These are phyloP conservation scores for Sylvia borin DNA, from an alignment of 2,797 vertebrate species.

Conservation along the genomic window DNA sequence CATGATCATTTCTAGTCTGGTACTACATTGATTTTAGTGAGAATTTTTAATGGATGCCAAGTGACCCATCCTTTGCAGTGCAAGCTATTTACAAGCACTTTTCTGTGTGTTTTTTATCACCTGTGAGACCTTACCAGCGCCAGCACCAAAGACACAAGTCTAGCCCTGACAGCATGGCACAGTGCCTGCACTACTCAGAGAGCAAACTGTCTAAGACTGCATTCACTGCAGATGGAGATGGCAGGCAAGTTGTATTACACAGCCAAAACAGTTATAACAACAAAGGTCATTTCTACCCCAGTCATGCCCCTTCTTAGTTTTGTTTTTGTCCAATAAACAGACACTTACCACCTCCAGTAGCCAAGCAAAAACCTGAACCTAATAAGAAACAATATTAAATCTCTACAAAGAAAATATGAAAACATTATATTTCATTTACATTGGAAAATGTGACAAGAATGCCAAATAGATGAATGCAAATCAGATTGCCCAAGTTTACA, in stretches of 20 bases:
- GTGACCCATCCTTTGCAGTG: neutral
- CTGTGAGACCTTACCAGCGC: neutral
- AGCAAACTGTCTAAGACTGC: neutral
- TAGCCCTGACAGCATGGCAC: neutral
- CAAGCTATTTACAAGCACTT: neutral
- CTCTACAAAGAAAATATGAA: neutral
- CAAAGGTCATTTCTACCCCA: neutral
- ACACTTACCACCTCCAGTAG: neutral
- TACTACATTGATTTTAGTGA: neutral
- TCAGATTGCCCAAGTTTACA: neutral
- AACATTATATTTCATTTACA: neutral
- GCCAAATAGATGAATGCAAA: neutral
- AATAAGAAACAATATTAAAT: neutral
- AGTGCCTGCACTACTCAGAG: neutral
- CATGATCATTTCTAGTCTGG: neutral
- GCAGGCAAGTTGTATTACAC: neutral
- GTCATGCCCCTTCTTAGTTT: neutral
- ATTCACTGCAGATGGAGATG: neutral
- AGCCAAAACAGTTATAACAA: conserved; percentile 9
- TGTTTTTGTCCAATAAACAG: neutral
- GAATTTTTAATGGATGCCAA: neutral
- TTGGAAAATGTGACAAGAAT: neutral
- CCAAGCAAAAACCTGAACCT: neutral
- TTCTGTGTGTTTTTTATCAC: neutral
- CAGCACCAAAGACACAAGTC: neutral